Conservation (phyloP, 1,140 invertebrate genomes). For the Eupeodes corollae region DNA sequence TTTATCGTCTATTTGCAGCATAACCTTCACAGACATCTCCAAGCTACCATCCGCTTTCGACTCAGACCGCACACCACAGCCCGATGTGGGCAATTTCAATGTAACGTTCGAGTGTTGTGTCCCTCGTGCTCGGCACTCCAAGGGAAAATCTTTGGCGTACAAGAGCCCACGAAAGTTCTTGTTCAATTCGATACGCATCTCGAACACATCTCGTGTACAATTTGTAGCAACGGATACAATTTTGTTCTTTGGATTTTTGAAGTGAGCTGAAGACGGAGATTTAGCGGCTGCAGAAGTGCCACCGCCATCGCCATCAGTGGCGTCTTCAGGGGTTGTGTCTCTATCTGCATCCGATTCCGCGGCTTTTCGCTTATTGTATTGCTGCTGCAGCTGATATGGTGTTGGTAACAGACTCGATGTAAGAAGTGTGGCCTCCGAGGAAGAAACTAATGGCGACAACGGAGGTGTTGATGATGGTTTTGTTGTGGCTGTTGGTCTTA, state of each 20-base stretch:
- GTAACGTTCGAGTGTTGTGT: slow-evolving; percentile 38
- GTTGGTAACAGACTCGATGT: slow-evolving; percentile 2
- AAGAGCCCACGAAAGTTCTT: slow-evolving; percentile 54
- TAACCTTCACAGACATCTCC: slow-evolving; percentile 50
- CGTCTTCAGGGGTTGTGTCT: background rate
- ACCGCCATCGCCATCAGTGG: background rate
- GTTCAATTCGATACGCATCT: slow-evolving; percentile 44
- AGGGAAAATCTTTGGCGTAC: slow-evolving; percentile 57
- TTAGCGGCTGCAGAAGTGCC: too few relatives aligned
- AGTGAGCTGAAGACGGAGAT: too few relatives aligned
- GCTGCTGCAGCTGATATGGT: background rate
- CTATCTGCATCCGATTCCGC: background rate
- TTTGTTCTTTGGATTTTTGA: slow-evolving; percentile 1
- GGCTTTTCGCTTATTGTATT: background rate
- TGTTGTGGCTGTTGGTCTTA: slow-evolving; percentile 17
- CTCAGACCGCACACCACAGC: slow-evolving; percentile 51
- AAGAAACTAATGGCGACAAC: slow-evolving; percentile 4
- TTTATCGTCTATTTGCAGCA: slow-evolving; percentile 58
- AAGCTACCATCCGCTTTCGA: slow-evolving; percentile 39
- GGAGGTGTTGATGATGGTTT: background rate
- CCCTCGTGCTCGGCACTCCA: slow-evolving; percentile 47
- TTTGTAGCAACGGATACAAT: slow-evolving; percentile 34
- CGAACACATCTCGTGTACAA: slow-evolving; percentile 45
- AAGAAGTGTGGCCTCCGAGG: slow-evolving; percentile 10
- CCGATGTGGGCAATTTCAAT: slow-evolving; percentile 51